Percentiles rank a stretch among this genome's conserved stretches.
Evolutionary conservation across 37 sponge, comb jelly and placozoan genomes (phyloP).

Genomic region (Agelas oroides): DNA sequence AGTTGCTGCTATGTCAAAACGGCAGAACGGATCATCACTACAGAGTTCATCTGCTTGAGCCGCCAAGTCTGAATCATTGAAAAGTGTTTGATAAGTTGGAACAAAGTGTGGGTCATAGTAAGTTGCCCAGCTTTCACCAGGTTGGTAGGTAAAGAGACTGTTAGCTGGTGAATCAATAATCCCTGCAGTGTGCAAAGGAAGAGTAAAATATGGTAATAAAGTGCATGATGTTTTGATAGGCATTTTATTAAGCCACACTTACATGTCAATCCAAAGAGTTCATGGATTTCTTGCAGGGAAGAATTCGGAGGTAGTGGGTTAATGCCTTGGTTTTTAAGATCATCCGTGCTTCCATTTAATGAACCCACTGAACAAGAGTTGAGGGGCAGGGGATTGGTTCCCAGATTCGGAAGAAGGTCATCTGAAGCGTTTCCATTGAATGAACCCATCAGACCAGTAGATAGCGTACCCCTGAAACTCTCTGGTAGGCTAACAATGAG

Average conservation of each 20-base stretch:
- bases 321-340: neutral
- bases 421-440: slow-evolving; percentile 62
- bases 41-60: slow-evolving; percentile 17
- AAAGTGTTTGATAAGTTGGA: slow-evolving; percentile 12
- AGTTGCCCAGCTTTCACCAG: slow-evolving; percentile 34
- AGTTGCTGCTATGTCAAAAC: slow-evolving; percentile 57
- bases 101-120: slow-evolving; percentile 44
- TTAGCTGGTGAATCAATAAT: slow-evolving; percentile 25
- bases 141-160: slow-evolving; percentile 54
- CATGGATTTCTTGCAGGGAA: slow-evolving; percentile 45
- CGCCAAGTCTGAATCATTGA: slow-evolving; percentile 29
- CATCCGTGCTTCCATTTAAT: slow-evolving; percentile 57
- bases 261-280: slow-evolving; percentile 70
- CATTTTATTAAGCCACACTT: slow-evolving; percentile 25
- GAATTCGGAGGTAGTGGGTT: slow-evolving; percentile 32
- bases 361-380: slow-evolving; percentile 55
- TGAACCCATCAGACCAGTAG: slow-evolving; percentile 54
- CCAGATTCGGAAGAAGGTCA: slow-evolving; percentile 37
- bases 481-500: slow-evolving; percentile 34
- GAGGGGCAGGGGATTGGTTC: slow-evolving; percentile 11
- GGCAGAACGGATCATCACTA: slow-evolving; percentile 39
- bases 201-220: neutral
- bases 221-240: no score
- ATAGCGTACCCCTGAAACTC: neutral
- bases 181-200: slow-evolving; percentile 30